These are phyloP conservation scores for Drymonia ruficornis DNA, from an alignment of 2,888 invertebrate genomes.

Conservation along the genomic window DNA sequence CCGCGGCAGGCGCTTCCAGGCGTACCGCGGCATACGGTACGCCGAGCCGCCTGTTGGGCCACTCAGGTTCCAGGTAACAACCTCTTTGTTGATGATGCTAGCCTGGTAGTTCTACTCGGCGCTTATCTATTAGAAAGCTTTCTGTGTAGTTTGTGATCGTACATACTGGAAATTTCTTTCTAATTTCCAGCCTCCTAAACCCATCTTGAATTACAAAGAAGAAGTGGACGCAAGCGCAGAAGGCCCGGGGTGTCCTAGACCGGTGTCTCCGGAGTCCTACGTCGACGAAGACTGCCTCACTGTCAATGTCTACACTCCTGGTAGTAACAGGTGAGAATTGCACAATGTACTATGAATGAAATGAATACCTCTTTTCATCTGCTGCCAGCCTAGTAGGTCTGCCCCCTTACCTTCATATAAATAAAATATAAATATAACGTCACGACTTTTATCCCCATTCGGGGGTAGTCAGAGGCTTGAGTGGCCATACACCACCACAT, in stretches of 20 bases:
- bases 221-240: slow-evolving; percentile 84
- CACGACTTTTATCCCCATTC: no score
- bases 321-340: slow-evolving; percentile 31
- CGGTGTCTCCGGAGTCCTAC: slow-evolving; percentile 47
- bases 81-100: background rate
- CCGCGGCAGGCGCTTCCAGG: slow-evolving; percentile 60
- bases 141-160: no score
- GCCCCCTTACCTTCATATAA: no score
- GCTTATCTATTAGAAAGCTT: background rate
- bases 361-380: background rate
- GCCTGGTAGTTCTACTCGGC: background rate
- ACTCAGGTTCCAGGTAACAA: slow-evolving; percentile 63
- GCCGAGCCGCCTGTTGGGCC: slow-evolving; percentile 66
- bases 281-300: slow-evolving; percentile 87
- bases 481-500: no score
- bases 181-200: slow-evolving; percentile 68
- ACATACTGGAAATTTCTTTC: no score
- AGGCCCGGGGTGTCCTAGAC: slow-evolving; percentile 84
- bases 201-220: slow-evolving; percentile 73
- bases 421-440: no score
- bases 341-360: no score
- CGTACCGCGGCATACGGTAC: slow-evolving; percentile 74
- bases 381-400: background rate
- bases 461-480: no score
- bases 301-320: slow-evolving; percentile 85